A percentile compares a stretch with the other conserved stretches of the same genome.
Conservation (phyloP, 2,797 vertebrate species). For the Apodemus agrarius region DNA sequence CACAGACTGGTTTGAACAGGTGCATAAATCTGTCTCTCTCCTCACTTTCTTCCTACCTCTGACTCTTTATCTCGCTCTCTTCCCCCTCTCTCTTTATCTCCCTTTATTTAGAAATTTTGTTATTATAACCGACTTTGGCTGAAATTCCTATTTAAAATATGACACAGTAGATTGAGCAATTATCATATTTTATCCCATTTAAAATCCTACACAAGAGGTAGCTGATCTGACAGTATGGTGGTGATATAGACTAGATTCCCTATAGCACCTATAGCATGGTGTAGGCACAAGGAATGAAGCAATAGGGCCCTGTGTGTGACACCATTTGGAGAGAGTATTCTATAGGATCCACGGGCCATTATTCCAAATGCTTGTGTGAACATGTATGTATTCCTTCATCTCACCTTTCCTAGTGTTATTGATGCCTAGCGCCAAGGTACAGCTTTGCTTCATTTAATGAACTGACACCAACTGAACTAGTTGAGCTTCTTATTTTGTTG, state of each 20-base stretch:
- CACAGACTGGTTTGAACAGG: conserved; percentile 59
- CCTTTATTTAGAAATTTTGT: conserved; percentile 62
- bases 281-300: conserved; percentile 57
- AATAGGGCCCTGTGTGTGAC: neutral
- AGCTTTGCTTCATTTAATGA: conserved; percentile 62
- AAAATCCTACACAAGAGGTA: neutral
- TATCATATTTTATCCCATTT: conserved; percentile 50
- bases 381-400: no score
- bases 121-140: conserved; percentile 66
- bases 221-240: conserved; percentile 59
- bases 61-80: accelerated
- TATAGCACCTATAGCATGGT: conserved; percentile 47
- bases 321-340: conserved; percentile 48
- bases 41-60: neutral
- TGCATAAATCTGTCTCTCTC: neutral
- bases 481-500: no score
- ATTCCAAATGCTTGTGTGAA: conserved; percentile 73
- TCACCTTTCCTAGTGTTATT: conserved; percentile 71
- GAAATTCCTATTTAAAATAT: conserved; percentile 76
- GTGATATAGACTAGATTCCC: conserved; percentile 62
- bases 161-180: conserved; percentile 73
- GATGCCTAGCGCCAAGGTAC: conserved; percentile 47
- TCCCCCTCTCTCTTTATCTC: neutral
- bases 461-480: conserved; percentile 61
- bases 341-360: conserved; percentile 55